phyloP scores from a whole-genome alignment of 2,113 vertebrate genomes.

The Axis porcinus region DNA sequence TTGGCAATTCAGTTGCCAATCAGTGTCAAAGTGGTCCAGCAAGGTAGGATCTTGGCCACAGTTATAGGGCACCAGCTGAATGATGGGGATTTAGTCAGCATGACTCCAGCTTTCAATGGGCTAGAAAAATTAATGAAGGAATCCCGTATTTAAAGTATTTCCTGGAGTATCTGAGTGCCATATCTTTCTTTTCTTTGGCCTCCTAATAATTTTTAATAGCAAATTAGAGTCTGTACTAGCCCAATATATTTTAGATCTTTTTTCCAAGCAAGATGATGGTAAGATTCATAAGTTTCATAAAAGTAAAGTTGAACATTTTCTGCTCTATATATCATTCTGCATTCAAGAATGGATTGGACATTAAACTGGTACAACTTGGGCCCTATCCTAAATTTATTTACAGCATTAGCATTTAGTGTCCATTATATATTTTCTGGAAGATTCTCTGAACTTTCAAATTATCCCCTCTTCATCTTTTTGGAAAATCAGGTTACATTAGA shows the following conservation, averaged over 20 bases:
- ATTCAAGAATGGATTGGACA: background rate
- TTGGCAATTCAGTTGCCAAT: background rate
- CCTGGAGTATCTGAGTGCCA: background rate
- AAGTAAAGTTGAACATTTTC: background rate
- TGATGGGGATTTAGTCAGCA: background rate
- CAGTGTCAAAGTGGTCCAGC: background rate
- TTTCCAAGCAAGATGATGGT: background rate
- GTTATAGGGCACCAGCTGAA: background rate
- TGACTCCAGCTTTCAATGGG: background rate
- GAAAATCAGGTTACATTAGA: background rate
- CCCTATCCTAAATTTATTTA: background rate
- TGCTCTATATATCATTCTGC: background rate
- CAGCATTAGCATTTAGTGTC: background rate
- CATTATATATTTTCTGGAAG: background rate
- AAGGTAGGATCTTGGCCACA: background rate
- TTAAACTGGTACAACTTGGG: background rate
- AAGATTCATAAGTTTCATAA: background rate
- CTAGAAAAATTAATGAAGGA: background rate
- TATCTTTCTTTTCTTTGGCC: background rate
- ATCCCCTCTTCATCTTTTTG: background rate
- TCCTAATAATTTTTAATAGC: background rate
- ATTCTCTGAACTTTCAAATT: background rate
- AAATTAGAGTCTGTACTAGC: background rate
- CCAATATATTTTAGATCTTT: background rate
- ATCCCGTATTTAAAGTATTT: background rate